Base-by-base conservation (phyloP, 2,113 vertebrate species). In the Mesocricetus auratus region DNA sequence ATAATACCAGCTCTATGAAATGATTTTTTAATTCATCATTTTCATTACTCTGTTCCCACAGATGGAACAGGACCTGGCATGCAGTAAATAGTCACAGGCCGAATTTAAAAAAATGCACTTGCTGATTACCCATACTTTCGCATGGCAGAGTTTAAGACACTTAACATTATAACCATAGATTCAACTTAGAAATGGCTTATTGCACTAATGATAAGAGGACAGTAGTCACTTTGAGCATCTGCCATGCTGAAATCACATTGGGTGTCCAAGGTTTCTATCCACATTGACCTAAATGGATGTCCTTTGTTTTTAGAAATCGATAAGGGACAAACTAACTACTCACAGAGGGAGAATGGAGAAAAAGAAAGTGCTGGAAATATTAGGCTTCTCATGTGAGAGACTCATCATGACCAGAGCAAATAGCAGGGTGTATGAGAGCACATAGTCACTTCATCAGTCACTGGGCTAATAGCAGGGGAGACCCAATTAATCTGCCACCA, bases 161-260 rank as follows among this genome's bases (percentile, higher is more conserved):
- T 31, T 68, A 53, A 31, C 93, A 83, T 39, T 94, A n/a, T 81
- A n/a, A 53, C 5, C 36, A 50, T 2, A 93, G 71, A 66, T 82
- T 71, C 66, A 92, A 85, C 3, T 68, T 77, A 92, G 68, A 92
- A 94, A 53, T 78, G 45, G 16, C 85, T 83, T 92, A 85, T 39
- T 90, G 15, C 29, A n/a, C 53, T 75, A 39, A 2, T 42, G 1
- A 73, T 16, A 50, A 69, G 33, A 87, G 60, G 24, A 86, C 39
- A 16, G 19, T 74, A 36, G 16, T 62, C 53, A 83, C 36, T 58
- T n/a, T 75, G 69, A 69, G 83, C 11, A 87, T 73, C 42, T 17
- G 62, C 64, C n/a, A 85, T 50, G 87, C 15, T 71, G 47, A n/a
- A 90, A 73, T 91, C 45, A 56, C 1, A 62, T 75, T 21, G 58